Evolutionary conservation across 1,140 invertebrate species (phyloP), one percentile per base, ranked within the genome.

Genomic region (Helicorthomorpha holstii): DNA sequence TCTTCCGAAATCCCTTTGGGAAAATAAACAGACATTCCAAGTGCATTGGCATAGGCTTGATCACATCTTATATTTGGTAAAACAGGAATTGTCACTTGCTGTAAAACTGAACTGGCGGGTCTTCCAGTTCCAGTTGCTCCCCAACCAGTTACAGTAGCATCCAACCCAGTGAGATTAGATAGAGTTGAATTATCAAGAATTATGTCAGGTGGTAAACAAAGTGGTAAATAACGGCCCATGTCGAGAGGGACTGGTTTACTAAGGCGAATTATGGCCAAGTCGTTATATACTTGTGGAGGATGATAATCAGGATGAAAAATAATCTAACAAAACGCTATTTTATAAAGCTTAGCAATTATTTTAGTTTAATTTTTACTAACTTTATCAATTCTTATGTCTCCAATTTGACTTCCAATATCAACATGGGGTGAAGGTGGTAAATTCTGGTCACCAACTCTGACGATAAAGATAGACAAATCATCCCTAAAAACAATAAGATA

Each of bases 81-180:
- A 4, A 46, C 7, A 12, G 44, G 44, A 7, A 46, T 19, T 10
- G 44, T 46, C 7, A 46, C 21, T 19, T 46, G 19, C 19, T 46
- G 44, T 7, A 46, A 19, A 22, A 46, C 25, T 7, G 19, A 7
- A 22, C 4, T 22, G 7, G 25, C 12, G 12, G 25, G 44, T 46
- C 44, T 19, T 22, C 44, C 44, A 10, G 44, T 22, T 25, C 44
- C 19, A 7, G 25, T 25, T 7, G 19, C 71, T n/a, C 88, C 88
- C 88, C 88, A 92, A 7, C 88, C 88, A 1, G 80, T 82, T 3
- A 89, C 85, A 0, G 86, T 92, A 7, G 84, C 89, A 61, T 86
- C 89, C 66, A 87, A 82, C 1, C 88, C 87, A 49, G 92, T 82
- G 54, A 92, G 72, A 34, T 34, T 34, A 7, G 29, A 34, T n/a